Conservation (phyloP, 1,140 invertebrate species). For the Trichoplusia ni region DNA sequence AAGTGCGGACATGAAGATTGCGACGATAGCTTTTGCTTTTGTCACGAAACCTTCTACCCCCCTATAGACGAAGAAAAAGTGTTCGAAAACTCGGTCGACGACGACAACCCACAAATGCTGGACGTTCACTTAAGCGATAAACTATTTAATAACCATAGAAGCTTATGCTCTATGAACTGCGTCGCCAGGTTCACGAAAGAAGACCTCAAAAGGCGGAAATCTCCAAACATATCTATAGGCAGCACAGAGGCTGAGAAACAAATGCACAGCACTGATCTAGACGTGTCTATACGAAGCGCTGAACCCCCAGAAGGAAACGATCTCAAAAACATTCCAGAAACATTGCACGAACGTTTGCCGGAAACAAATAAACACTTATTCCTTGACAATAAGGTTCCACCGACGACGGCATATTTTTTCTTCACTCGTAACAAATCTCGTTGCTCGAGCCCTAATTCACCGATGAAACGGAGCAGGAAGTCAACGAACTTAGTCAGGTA, state of each 20-base stretch:
- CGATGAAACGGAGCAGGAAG: conserved; percentile 62
- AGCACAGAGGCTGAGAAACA: conserved; percentile 49
- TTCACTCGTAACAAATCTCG: conserved; percentile 32
- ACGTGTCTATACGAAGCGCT: conserved; percentile 6
- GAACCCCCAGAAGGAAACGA: background rate
- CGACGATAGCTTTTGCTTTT: background rate
- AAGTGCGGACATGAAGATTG: background rate
- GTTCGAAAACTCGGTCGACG: background rate
- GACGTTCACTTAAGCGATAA: background rate
- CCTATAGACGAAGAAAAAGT: background rate
- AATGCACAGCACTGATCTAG: conserved; percentile 50
- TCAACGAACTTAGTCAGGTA: conserved; percentile 71
- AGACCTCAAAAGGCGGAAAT: conserved; percentile 15
- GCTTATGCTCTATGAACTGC: conserved; percentile 50
- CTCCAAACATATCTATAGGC: conserved; percentile 30
- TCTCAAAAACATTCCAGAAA: background rate
- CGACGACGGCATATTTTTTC: conserved; percentile 32
- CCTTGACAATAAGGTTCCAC: background rate
- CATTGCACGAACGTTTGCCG: background rate
- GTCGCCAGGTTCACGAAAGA: conserved; percentile 22
- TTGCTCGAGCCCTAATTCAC: conserved; percentile 22
- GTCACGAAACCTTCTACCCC: background rate
- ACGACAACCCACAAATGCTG: background rate
- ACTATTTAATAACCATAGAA: conserved; percentile 18
- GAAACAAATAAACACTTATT: background rate